These are phyloP conservation scores for Ceratotherium simum DNA, from an alignment of 2,113 vertebrate species.

Conservation along the genomic window DNA sequence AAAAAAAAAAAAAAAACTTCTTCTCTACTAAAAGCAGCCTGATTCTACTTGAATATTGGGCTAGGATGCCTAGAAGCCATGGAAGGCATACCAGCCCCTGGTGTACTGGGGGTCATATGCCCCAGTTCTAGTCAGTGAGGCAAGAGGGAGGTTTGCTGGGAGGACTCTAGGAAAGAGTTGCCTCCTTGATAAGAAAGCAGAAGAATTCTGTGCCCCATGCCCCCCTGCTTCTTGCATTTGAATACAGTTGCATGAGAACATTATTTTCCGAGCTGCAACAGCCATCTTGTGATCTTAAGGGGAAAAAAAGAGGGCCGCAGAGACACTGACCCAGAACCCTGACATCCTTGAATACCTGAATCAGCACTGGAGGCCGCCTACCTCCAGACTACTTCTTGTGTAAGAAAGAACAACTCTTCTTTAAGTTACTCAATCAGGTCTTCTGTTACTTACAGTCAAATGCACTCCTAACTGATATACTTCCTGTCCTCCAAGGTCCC, in stretches of 20 bases:
- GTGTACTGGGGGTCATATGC: background rate
- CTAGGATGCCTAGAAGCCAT: background rate
- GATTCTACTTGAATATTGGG: background rate
- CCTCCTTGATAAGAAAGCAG: conserved; percentile 26
- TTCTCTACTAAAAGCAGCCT: background rate
- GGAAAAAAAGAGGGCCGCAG: background rate
- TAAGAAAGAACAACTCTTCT: background rate
- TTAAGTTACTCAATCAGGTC: background rate
- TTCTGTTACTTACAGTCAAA: conserved; percentile 8
- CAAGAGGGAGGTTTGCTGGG: background rate
- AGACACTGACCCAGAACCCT: background rate
- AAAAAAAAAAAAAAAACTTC: background rate
- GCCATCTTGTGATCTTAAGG: background rate
- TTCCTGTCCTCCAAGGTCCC: background rate
- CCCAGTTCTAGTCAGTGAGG: background rate
- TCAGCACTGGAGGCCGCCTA: background rate
- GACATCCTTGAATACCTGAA: background rate
- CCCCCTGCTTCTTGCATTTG: background rate
- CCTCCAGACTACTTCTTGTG: background rate
- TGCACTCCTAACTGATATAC: background rate
- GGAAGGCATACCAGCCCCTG: background rate
- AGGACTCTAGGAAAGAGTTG: background rate
- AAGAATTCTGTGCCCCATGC: background rate
- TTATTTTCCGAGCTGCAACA: background rate
- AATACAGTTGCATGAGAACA: background rate